A percentile compares a stretch with the other conserved stretches of the same genome.
These are phyloP conservation scores for Brachymystax lenok DNA, from an alignment of 2,797 vertebrate genomes.

Conservation along the genomic window DNA sequence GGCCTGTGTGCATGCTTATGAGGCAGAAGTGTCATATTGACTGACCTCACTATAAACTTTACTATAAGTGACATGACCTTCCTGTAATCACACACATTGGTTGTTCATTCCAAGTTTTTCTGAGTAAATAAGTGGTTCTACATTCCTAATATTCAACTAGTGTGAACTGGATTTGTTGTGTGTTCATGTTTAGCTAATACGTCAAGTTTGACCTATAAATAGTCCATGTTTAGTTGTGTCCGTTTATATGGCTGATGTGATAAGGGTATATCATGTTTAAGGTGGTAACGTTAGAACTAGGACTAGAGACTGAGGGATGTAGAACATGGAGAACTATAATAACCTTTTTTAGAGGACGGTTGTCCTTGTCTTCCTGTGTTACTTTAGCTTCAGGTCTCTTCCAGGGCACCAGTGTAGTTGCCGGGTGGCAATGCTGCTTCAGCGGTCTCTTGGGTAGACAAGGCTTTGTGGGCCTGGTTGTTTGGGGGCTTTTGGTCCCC, in stretches of 20 bases:
- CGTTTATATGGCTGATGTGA: background rate
- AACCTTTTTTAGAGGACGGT: constrained; percentile 67
- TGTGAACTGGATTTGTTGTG: background rate
- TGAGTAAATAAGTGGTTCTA: background rate
- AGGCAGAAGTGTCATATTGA: constrained; percentile 7
- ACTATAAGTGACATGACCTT: background rate
- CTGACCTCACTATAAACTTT: background rate
- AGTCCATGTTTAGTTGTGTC: background rate
- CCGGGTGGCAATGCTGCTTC: constrained; percentile 53
- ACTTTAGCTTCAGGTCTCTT: constrained; percentile 39
- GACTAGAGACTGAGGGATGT: background rate
- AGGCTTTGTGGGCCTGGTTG: constrained; percentile 35
- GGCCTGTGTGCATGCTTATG: background rate
- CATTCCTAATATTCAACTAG: background rate
- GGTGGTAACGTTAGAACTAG: background rate
- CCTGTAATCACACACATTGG: background rate
- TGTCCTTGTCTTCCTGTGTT: background rate
- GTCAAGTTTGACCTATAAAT: background rate
- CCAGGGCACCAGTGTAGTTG: constrained; percentile 62
- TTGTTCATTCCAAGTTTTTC: background rate
- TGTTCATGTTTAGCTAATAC: background rate
- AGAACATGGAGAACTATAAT: constrained; percentile 24
- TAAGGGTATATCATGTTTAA: background rate
- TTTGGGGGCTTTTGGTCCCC: constrained; percentile 1
- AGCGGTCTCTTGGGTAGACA: constrained; percentile 38